Percentiles rank a stretch among this genome's conserved stretches.
Conservation (phyloP, 35 echinoderm and acorn worm genomes). For the Ophioderma brevispina region DNA sequence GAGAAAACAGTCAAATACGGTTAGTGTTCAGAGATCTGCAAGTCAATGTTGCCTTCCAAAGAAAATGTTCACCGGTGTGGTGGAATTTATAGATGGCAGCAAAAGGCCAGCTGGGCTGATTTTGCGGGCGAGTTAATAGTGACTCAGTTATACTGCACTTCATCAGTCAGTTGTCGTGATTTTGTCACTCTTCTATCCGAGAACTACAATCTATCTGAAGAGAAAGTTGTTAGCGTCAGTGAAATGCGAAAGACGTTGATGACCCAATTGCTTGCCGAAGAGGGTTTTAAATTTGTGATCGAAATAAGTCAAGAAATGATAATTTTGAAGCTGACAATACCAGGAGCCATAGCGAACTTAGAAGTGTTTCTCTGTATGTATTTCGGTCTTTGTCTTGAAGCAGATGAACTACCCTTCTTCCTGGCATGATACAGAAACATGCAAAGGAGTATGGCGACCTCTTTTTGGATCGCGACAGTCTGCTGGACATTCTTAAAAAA, state of each 20-base stretch:
- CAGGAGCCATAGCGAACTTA: not conserved
- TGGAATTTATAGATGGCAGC: not conserved
- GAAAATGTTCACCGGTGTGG: not conserved
- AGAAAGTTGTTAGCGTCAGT: not conserved
- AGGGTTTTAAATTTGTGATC: not conserved
- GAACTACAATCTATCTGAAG: not conserved
- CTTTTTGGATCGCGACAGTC: slow-evolving; percentile 11
- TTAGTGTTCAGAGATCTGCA: slow-evolving; percentile 20
- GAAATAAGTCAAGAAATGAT: not conserved
- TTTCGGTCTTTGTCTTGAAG: slow-evolving; percentile 20
- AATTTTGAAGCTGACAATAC: not conserved
- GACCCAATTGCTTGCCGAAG: not conserved
- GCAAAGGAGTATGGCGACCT: not conserved
- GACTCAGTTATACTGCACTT: slow-evolving; percentile 3
- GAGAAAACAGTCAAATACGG: not conserved
- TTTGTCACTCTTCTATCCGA: not conserved
- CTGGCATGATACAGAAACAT: not conserved
- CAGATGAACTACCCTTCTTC: not conserved
- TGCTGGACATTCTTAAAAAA: not conserved
- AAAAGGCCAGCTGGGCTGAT: slow-evolving; percentile 3
- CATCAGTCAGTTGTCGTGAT: slow-evolving; percentile 14
- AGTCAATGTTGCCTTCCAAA: not conserved
- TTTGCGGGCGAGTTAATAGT: not conserved
- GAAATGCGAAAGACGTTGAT: not conserved
- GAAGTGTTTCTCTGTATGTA: slow-evolving; percentile 17